Evolutionary conservation across 2,113 vertebrate genomes (phyloP).

Genomic region (Taxidea taxus): DNA sequence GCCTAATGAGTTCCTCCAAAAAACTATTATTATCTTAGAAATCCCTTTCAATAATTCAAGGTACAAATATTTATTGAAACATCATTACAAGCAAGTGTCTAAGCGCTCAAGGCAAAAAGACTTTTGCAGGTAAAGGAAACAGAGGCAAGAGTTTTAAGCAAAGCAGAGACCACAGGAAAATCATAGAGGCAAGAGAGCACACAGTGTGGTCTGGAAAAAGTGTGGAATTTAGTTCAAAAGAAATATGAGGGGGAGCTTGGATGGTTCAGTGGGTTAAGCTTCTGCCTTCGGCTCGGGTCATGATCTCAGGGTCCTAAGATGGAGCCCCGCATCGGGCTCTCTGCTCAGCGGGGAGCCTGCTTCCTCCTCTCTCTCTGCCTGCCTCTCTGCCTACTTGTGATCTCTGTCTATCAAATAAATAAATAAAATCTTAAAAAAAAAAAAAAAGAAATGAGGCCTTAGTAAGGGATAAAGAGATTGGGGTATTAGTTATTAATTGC

Average conservation of each 20-base stretch:
- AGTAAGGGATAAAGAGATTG: not conserved
- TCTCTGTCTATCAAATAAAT: too few relatives aligned
- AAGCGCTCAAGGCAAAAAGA: conserved; percentile 14
- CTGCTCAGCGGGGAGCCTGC: too few relatives aligned
- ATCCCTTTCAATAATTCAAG: not conserved
- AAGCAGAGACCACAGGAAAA: not conserved
- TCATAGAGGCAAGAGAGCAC: not conserved
- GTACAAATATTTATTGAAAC: not conserved
- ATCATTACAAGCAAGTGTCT: not conserved
- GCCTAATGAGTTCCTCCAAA: not conserved
- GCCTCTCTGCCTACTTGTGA: too few relatives aligned
- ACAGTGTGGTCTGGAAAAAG: not conserved
- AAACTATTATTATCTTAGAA: not conserved
- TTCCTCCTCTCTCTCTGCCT: too few relatives aligned
- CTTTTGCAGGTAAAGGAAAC: not conserved
- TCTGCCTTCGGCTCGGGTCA: too few relatives aligned
- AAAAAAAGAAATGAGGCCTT: not conserved
- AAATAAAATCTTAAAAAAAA: too few relatives aligned
- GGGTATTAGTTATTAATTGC: not conserved
- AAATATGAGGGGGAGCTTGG: not conserved
- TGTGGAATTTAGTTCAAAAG: not conserved
- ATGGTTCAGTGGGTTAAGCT: too few relatives aligned
- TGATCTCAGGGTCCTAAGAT: too few relatives aligned
- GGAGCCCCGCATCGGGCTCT: too few relatives aligned
- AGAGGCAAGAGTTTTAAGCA: not conserved